Base-by-base conservation (phyloP, 2,113 vertebrate genomes). In the Cygnus atratus region DNA sequence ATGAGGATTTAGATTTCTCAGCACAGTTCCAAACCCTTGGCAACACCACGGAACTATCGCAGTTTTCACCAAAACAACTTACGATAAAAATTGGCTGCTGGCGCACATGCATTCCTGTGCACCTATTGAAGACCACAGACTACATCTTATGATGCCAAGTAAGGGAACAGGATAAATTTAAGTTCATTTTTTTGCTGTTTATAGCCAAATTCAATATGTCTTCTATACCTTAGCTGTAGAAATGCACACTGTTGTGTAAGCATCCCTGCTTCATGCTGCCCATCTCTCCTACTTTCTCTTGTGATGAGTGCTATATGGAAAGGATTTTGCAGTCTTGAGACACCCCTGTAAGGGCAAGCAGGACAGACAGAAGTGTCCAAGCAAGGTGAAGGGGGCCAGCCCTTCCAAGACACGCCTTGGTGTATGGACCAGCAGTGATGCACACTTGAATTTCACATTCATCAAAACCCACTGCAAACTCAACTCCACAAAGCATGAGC, bases 1-100 rank as follows among this genome's bases (percentile, higher is more conserved):
- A 41, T 6, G 31, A 82, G 15, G 35, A 52, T 87, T 94, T 85
- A 2, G 4, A 58, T 85, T 87, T 35, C 35, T 67, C 57, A 71
- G 77, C 46, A 35, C 61, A 25, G 88, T 92, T 84, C 68, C 72
- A 65, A 94, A 76, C 11, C 26, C 48, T 68, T 55, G 46, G 22
- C 13, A 87, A 21, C 15, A 14, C 33, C 19, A 48, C 0, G n/a
- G 44, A 61, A 8, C 7, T 3, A 20, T 20, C 1, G 0, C 0
- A 2, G 72, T n/a, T 25, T 78, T 78, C 46, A 61, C 22, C 61
- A 71, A 28, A 67, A 71, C 16, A 37, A 10, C 5, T 25, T 68
- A 2, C 3, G 20, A 11, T 16, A 73, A 71, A 55, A 18, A 59
- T 7, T 77, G 31, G 22, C 11, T 63, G 2, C n/a, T 17, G 58